These are phyloP conservation scores for Hemistola chrysoprasaria DNA, from an alignment of 2,888 invertebrate species.

Conservation along the genomic window DNA sequence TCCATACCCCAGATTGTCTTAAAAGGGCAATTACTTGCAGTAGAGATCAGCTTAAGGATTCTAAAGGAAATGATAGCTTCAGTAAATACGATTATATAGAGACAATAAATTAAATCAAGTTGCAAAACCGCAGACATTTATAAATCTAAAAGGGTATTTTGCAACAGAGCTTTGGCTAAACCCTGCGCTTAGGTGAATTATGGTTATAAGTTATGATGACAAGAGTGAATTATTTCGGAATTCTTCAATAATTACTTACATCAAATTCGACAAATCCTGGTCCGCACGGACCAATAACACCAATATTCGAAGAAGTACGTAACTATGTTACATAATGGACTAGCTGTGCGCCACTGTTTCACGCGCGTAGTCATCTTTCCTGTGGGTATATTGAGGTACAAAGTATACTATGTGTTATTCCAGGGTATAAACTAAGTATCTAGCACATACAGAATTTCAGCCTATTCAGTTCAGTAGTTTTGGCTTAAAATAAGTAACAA, in stretches of 20 bases:
- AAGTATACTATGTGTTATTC: too few species aligned
- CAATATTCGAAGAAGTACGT: too few species aligned
- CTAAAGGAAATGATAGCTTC: conserved; percentile 1
- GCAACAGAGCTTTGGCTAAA: conserved; percentile 11
- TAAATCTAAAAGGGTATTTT: conserved; percentile 17
- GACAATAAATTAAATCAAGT: conserved; percentile 13
- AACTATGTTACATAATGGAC: too few species aligned
- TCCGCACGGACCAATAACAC: neutral
- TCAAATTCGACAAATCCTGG: neutral
- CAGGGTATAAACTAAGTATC: too few species aligned
- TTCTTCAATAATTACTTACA: neutral
- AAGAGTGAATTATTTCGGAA: conserved; percentile 7
- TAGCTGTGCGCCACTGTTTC: too few species aligned
- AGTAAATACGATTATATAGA: conserved; percentile 18
- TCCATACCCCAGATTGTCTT: neutral
- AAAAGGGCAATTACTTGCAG: conserved; percentile 5
- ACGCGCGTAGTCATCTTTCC: too few species aligned
- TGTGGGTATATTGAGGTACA: too few species aligned
- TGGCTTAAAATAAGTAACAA: too few species aligned
- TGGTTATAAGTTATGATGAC: conserved; percentile 5
- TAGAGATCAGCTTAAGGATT: conserved; percentile 5
- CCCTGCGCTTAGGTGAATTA: conserved; percentile 5
- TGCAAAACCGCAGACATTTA: conserved; percentile 5
- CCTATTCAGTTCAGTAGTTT: too few species aligned
- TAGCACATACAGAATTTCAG: too few species aligned